A percentile compares a stretch with the other conserved stretches of the same genome.
These are phyloP conservation scores for Tachycineta bicolor DNA, from an alignment of 2,113 vertebrate genomes.

Conservation along the genomic window DNA sequence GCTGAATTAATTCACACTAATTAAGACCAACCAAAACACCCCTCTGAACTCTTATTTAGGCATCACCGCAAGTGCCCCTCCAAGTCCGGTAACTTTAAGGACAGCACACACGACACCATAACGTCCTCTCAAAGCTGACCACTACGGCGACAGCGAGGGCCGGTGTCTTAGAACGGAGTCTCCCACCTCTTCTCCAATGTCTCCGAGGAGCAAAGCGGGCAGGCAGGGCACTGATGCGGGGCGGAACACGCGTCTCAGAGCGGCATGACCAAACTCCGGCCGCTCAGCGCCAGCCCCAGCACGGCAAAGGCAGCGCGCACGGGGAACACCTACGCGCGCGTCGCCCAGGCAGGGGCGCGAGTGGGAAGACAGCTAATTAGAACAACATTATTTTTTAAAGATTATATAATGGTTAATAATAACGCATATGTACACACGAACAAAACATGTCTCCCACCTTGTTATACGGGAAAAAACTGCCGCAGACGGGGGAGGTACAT, in stretches of 20 bases:
- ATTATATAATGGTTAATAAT: background rate
- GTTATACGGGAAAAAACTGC: background rate
- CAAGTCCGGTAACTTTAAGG: rapidly evolving
- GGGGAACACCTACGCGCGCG: background rate
- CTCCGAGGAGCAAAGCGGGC: background rate
- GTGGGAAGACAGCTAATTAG: rapidly evolving
- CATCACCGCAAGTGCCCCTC: rapidly evolving
- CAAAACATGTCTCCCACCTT: background rate
- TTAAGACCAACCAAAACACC: background rate
- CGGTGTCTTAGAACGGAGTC: background rate
- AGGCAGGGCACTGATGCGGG: rapidly evolving
- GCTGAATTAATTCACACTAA: background rate
- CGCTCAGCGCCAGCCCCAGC: background rate
- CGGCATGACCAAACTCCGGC: rapidly evolving
- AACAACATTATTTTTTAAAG: background rate
- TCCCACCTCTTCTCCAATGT: background rate
- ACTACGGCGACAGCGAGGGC: rapidly evolving
- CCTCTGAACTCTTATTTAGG: background rate
- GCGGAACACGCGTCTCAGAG: rapidly evolving
- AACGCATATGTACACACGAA: rapidly evolving
- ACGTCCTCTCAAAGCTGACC: background rate
- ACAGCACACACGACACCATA: rapidly evolving
- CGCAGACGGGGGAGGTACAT: background rate
- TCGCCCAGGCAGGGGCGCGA: background rate
- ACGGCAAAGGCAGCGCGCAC: background rate